Evolutionary conservation across 2,888 invertebrate species (phyloP), one percentile per base, ranked within the genome.

Genomic region (Lasiommata megera): DNA sequence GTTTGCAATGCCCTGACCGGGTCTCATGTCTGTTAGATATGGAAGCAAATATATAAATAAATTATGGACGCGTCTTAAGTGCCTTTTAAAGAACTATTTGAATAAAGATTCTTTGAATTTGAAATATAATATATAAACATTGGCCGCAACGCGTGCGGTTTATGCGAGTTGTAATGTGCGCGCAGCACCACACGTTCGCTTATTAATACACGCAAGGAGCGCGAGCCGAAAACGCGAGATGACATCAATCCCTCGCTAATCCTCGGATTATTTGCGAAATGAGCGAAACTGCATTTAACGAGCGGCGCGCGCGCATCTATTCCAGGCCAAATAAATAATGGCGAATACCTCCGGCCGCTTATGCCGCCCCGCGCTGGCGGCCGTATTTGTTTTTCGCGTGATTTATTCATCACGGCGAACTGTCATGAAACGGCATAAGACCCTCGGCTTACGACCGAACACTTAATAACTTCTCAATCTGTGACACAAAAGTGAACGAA

Each of bases 191-290:
- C 73, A 75, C 23, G 23, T 70, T 71, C 65, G 60, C 67, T 75
- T 84, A 82, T 86, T 85, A 84, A 84, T 74, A 79, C 72, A 67
- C 74, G 61, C 73, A 72, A 77, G 79, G 74, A 74, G 74, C 73
- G 72, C 69, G 63, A 72, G 74, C 78, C 74, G 71, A 82, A 82
- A 79, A 74, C 69, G 67, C 67, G 64, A 72, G 73, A 67, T 72
- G 73, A 73, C 86, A 86, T 84, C 83, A 80, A 82, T 84, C 79
- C 73, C 63, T 64, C 63, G 70, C 72, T 87, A 87, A 88, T 84
- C 82, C 80, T 54, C 56, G 73, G 78, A 80, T 84, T 82, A 80
- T 78, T 79, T 73, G 76, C 74, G 75, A 77, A 77, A 80, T 74
- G 75, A 76, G 74, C 77, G 73, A 81, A 83, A 84, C 78, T 84